Base-by-base conservation (phyloP, 2,797 vertebrate genomes). In the Enteromius afrohamiltoni region DNA sequence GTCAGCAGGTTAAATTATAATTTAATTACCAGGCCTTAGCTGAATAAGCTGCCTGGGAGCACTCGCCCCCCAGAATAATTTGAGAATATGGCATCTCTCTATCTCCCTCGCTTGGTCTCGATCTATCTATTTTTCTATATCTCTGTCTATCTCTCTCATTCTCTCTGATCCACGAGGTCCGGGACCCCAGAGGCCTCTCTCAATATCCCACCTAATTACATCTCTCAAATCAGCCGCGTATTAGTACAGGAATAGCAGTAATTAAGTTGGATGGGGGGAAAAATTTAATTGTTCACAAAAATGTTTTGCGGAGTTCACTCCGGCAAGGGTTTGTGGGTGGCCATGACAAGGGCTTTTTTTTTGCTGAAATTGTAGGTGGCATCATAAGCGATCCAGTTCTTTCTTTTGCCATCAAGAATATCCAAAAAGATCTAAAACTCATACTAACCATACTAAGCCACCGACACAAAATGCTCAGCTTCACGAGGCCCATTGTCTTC, bases 1-100 rank as follows among this genome's bases (percentile, higher is more conserved):
- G 97, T 96, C 95, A 96, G 94, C 90, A 95, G 94, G 95, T 96
- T 96, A 97, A 97, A 98, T 98, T 97, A 97, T 97, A 97, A 97
- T 98, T 98, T 98, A 97, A 99, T 98, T 98, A 98, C 96, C 96
- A 94, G 94, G 96, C 95, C 95, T 97, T 96, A 96, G 95, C 95
- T 95, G 95, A 95, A 95, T 97, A 98, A 98, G 96, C 96, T 97
- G 96, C 95, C 94, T 94, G 94, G 96, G 96, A 97, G 96, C 95
- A 94, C 95, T 95, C 93, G 93, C 95, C 96, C 96, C 96, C 94
- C 94, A 95, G 95, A 96, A 97, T 98, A 97, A 98, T 97, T 97
- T 96, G 95, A 97, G 97, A 97, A 96, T 96, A 98, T 96, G 96
- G 95, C 94, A 94, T 94, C 95, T 95, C 92, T 95, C 94, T 93